Base-by-base conservation (phyloP, 1,140 invertebrate species). In the Megathymus violae region DNA sequence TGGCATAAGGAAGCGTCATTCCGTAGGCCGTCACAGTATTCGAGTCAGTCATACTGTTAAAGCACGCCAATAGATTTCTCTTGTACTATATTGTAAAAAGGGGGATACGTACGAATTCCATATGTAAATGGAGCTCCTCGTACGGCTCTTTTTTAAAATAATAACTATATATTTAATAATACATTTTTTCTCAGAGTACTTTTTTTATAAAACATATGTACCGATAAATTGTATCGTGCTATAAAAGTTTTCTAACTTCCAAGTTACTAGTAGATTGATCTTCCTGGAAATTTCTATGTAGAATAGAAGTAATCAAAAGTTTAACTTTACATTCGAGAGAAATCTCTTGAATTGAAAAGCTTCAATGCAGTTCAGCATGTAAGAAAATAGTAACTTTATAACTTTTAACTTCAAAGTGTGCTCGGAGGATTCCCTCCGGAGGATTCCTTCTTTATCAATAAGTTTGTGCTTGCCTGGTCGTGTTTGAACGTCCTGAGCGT, bases 341-440 rank as follows among this genome's bases (percentile, higher is more conserved):
- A 46, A 36, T 59, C 54, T 40, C 10, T 47, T 59, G 54, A 47
- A 59, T 59, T 52, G 54, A 59, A 47, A 44, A 59, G 41, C 52
- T 59, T 16, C 41, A 47, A 38, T 38, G 54, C 54, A 59, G 41
- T 59, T 59, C 43, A 25, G 6, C 54, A 47, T 59, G 54, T 47
- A 59, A 47, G 54, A 41, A 59, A 59, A 59, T 47, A 47, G 54
- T 59, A 59, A 46, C 54, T 59, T 59, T 36, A 16, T 17, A 59
- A 59, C 54, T 59, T 47, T 58, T 59, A 47, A 47, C 54, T 59
- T 25, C 34, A 47, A 59, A 59, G 56, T 59, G 47, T 59, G 27
- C 47, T 50, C 27, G 22, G 46, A 59, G n/a, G n/a, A n/a, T n/a
- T 36, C 56, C 56, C 46, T 11, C 56, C 56, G 34, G 31, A 47